Conservation (phyloP, 2,888 invertebrate species). For the Ptilodon capucinus region DNA sequence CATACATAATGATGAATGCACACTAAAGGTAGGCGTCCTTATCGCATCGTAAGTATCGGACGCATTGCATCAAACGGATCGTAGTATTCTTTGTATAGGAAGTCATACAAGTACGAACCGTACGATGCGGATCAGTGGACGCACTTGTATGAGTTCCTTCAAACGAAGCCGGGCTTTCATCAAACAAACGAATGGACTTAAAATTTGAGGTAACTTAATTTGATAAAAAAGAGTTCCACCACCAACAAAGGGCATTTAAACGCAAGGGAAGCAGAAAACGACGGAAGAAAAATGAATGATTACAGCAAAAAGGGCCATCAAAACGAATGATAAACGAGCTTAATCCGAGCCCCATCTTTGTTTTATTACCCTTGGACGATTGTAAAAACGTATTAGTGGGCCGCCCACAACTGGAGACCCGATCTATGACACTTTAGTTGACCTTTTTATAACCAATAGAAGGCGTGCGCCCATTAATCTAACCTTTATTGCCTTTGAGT, state of each 20-base stretch:
- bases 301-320: conserved; percentile 82
- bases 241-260: conserved; percentile 74
- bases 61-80: too few species aligned
- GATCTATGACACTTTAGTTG: conserved; percentile 71
- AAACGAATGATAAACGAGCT: conserved; percentile 82
- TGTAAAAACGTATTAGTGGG: conserved; percentile 81
- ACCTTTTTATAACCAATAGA: conserved; percentile 67
- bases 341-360: conserved; percentile 79
- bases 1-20: too few species aligned
- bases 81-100: too few species aligned
- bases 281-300: conserved; percentile 82
- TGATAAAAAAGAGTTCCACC: conserved; percentile 62
- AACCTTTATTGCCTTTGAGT: conserved; percentile 53
- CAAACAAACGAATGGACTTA: too few species aligned
- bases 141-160: too few species aligned
- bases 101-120: too few species aligned
- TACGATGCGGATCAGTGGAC: too few species aligned
- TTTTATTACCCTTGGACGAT: conserved; percentile 79
- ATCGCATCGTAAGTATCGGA: too few species aligned
- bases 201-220: conserved; percentile 55
- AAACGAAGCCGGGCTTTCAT: too few species aligned
- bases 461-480: conserved; percentile 65
- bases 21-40: too few species aligned
- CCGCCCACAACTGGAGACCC: conserved; percentile 34
- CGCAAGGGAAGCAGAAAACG: conserved; percentile 76